phyloP scores from a whole-genome alignment of 2,113 vertebrate species.

The Polypterus bichir region DNA sequence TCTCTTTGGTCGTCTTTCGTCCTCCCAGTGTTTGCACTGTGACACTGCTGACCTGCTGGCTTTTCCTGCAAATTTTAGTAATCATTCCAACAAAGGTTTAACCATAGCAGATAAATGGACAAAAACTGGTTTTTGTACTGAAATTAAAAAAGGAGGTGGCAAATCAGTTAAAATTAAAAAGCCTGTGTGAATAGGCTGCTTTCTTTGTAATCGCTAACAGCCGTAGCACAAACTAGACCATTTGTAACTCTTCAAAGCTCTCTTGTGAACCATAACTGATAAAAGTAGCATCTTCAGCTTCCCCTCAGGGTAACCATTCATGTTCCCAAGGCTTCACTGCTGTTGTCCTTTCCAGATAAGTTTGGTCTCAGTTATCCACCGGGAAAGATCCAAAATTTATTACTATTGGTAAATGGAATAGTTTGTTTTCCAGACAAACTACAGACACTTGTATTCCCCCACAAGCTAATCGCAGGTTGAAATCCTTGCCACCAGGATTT shows the following conservation, averaged over 20 bases:
- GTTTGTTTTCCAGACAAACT: too few relatives aligned
- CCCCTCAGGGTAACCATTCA: constrained; percentile 60
- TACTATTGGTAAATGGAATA: too few relatives aligned
- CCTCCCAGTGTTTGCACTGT: constrained; percentile 55
- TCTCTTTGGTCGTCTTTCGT: constrained; percentile 57
- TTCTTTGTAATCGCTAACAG: constrained; percentile 54
- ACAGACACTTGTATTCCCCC: too few relatives aligned
- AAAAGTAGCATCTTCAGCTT: constrained; percentile 52
- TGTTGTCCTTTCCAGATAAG: constrained; percentile 2
- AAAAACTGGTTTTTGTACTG: constrained; percentile 28
- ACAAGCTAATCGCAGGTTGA: too few relatives aligned
- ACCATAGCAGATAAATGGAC: constrained; percentile 70
- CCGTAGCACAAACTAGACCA: constrained; percentile 62
- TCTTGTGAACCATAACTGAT: constrained; percentile 36
- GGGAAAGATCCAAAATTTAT: too few relatives aligned
- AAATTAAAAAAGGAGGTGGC: constrained; percentile 15
- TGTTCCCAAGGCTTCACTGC: constrained; percentile 56
- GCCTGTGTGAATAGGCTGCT: constrained; percentile 55
- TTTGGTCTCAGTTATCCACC: background rate
- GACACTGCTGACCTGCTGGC: constrained; percentile 54
- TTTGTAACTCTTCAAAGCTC: constrained; percentile 60
- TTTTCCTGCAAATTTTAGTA: constrained; percentile 52
- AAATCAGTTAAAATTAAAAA: constrained; percentile 40
- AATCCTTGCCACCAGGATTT: too few relatives aligned
- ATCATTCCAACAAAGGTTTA: constrained; percentile 74